A percentile compares a stretch with the other conserved stretches of the same genome.
phyloP scores from a whole-genome alignment of 1,140 invertebrate species.

The Bicyclus anynana region DNA sequence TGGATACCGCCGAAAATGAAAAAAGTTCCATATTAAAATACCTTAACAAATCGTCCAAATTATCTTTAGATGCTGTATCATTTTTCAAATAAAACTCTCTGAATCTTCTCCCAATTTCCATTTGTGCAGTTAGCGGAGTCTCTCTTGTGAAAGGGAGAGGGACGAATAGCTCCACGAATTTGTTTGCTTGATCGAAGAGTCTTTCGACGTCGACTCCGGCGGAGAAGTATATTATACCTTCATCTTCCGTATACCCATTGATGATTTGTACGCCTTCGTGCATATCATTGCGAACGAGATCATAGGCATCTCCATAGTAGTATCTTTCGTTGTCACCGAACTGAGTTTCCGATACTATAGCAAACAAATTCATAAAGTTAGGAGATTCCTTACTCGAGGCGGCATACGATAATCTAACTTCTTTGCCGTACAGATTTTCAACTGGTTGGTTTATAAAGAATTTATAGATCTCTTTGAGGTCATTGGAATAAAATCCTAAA shows the following conservation, averaged over 20 bases:
- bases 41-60: slow-evolving; percentile 23
- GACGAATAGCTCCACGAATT: slow-evolving; percentile 32
- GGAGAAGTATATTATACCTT: slow-evolving; percentile 30
- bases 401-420: background rate
- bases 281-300: slow-evolving; percentile 28
- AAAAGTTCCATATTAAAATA: slow-evolving; percentile 28
- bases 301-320: slow-evolving; percentile 24
- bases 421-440: background rate
- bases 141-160: slow-evolving; percentile 21
- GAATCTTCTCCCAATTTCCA: slow-evolving; percentile 35
- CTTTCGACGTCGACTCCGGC: slow-evolving; percentile 1
- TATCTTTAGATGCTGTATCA: slow-evolving; percentile 15
- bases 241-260: slow-evolving; percentile 37
- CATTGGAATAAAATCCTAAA: background rate
- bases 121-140: slow-evolving; percentile 20
- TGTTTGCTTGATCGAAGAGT: slow-evolving; percentile 28
- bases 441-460: background rate
- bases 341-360: slow-evolving; percentile 34
- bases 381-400: background rate
- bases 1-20: slow-evolving; percentile 18
- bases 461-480: background rate
- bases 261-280: slow-evolving; percentile 49
- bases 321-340: slow-evolving; percentile 38
- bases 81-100: slow-evolving; percentile 37
- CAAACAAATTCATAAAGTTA: slow-evolving; percentile 8